These are phyloP conservation scores for Lanistes nyassanus DNA, from an alignment of 1,140 invertebrate species.

Conservation along the genomic window DNA sequence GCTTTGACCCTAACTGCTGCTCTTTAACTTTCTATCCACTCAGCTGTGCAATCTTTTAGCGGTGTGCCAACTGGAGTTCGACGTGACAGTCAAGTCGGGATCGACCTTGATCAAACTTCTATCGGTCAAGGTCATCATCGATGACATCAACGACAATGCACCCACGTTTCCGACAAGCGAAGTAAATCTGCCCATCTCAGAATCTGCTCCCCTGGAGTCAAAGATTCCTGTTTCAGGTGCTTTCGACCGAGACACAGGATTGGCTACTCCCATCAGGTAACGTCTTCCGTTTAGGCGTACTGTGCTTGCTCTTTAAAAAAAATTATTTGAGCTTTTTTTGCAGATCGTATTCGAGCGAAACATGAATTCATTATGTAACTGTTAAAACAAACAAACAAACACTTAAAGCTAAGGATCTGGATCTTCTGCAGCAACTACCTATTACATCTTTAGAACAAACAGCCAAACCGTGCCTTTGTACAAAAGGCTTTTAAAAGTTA, in stretches of 20 bases:
- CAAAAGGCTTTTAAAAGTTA: too few species aligned
- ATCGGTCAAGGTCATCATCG: constrained; percentile 47
- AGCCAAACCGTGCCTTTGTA: too few species aligned
- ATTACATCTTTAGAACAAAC: too few species aligned
- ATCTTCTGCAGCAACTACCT: too few species aligned
- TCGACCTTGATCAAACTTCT: constrained; percentile 43
- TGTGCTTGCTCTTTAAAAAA: too few species aligned
- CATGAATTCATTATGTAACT: too few species aligned
- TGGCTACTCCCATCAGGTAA: constrained; percentile 63
- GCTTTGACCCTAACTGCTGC: background rate
- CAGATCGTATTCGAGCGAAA: too few species aligned
- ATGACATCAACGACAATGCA: constrained; percentile 93
- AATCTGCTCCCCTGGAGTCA: constrained; percentile 68
- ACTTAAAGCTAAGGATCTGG: too few species aligned
- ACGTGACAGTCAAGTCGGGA: constrained; percentile 44
- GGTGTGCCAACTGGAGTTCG: constrained; percentile 45
- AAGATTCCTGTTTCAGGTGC: constrained; percentile 75
- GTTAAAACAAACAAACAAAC: too few species aligned
- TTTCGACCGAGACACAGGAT: constrained; percentile 69
- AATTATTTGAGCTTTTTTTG: too few species aligned
- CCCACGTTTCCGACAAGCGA: constrained; percentile 75
- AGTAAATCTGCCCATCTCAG: constrained; percentile 49
- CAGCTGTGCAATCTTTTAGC: constrained; percentile 41
- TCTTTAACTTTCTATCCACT: background rate
- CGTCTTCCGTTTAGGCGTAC: too few species aligned